Percentiles rank a stretch among this genome's conserved stretches.
Evolutionary conservation across 2,888 invertebrate genomes (phyloP).

Genomic region (Vesta saturnalis): DNA sequence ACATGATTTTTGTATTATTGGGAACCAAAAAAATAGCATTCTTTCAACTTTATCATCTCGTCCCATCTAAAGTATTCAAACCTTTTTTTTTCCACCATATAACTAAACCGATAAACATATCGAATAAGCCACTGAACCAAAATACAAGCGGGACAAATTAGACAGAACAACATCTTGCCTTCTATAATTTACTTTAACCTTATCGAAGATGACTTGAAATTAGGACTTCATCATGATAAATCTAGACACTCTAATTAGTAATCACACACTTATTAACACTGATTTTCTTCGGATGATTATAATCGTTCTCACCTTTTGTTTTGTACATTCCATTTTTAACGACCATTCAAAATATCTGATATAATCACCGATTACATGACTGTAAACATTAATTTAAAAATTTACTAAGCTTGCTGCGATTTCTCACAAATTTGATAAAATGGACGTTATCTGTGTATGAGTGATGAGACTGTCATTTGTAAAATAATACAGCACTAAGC

Average conservation of each 20-base stretch:
- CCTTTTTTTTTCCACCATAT: slow-evolving; percentile 51
- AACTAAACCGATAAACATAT: slow-evolving; percentile 59
- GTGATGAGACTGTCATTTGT: background rate
- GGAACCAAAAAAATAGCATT: slow-evolving; percentile 56
- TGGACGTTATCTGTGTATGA: background rate
- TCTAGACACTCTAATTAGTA: slow-evolving; percentile 37
- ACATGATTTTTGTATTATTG: slow-evolving; percentile 54
- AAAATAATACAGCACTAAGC: too few species aligned
- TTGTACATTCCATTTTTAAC: too few species aligned
- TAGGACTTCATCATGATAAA: slow-evolving; percentile 35
- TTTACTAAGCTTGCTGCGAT: background rate
- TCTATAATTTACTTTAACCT: slow-evolving; percentile 58
- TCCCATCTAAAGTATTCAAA: slow-evolving; percentile 56
- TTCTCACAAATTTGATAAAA: background rate
- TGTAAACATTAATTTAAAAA: too few species aligned
- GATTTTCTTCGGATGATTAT: background rate
- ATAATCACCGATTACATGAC: too few species aligned
- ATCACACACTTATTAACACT: slow-evolving; percentile 32
- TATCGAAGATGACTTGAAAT: slow-evolving; percentile 44
- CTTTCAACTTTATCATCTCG: slow-evolving; percentile 45
- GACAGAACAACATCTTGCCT: slow-evolving; percentile 58
- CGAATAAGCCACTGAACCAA: slow-evolving; percentile 58
- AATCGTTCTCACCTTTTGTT: too few species aligned
- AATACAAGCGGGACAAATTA: slow-evolving; percentile 59
- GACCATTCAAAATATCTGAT: too few species aligned